Percentiles rank a stretch among this genome's conserved stretches.
These are phyloP conservation scores for Calameuta filiformis DNA, from an alignment of 2,888 invertebrate genomes.

Conservation along the genomic window DNA sequence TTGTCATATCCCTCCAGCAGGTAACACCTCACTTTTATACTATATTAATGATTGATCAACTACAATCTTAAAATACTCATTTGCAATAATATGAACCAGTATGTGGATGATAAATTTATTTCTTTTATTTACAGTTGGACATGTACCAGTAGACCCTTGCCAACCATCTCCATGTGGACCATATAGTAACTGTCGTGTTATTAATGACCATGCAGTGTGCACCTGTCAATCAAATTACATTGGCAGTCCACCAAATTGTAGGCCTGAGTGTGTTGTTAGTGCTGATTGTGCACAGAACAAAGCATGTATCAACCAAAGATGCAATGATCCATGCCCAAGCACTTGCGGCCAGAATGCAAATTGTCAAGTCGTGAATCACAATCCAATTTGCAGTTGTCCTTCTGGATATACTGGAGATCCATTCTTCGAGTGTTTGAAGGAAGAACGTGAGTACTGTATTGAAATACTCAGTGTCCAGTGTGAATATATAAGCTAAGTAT, in stretches of 20 bases:
- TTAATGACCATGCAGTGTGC: constrained; percentile 81
- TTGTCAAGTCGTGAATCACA: constrained; percentile 87
- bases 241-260: constrained; percentile 82
- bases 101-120: not conserved
- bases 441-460: constrained; percentile 73
- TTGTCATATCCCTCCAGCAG: constrained; percentile 72
- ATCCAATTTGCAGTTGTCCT: constrained; percentile 86
- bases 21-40: constrained; percentile 50
- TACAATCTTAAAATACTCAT: not conserved
- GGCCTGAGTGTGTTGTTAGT: constrained; percentile 85
- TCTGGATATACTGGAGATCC: constrained; percentile 84
- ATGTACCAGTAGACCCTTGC: constrained; percentile 69
- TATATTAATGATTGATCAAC: not conserved
- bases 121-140: constrained; percentile 42
- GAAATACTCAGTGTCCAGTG: not conserved
- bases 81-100: not conserved
- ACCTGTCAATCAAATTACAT: constrained; percentile 82
- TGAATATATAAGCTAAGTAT: not conserved
- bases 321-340: constrained; percentile 84
- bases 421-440: constrained; percentile 77
- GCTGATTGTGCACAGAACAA: constrained; percentile 84
- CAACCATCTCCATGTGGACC: constrained; percentile 82
- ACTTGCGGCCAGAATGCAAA: constrained; percentile 86
- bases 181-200: constrained; percentile 80
- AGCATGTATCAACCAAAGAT: constrained; percentile 84